Evolutionary conservation across 2,888 invertebrate genomes (phyloP).

Genomic region (Luperina testacea): DNA sequence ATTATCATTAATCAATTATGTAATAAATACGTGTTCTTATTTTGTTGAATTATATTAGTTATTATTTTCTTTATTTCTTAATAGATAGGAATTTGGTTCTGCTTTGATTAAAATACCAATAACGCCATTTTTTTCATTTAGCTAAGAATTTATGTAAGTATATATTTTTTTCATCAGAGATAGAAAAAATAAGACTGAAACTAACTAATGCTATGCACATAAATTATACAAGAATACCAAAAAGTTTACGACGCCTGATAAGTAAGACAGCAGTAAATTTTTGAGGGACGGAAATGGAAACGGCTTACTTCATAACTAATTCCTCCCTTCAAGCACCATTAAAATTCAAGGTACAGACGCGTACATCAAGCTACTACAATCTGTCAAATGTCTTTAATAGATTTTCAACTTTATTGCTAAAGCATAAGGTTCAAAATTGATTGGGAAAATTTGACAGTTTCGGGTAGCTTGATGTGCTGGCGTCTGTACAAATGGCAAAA

Average conservation of each 20-base stretch:
- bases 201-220: slow-evolving; percentile 10
- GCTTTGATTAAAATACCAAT: background rate
- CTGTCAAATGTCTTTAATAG: no score
- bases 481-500: slow-evolving; percentile 58
- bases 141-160: background rate
- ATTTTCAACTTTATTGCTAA: no score
- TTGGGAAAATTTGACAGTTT: no score
- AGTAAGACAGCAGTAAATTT: slow-evolving; percentile 35
- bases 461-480: no score
- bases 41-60: no score
- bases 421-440: no score
- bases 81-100: background rate
- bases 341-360: slow-evolving; percentile 61
- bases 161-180: background rate
- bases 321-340: slow-evolving; percentile 56
- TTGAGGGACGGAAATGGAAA: slow-evolving; percentile 24
- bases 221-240: slow-evolving; percentile 25
- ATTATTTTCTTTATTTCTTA: background rate
- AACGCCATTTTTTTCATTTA: background rate
- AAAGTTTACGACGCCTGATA: slow-evolving; percentile 21
- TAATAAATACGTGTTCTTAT: background rate
- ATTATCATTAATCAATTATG: background rate
- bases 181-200: background rate
- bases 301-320: slow-evolving; percentile 37
- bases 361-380: no score